Evolutionary conservation across 37 sponge, comb jelly and placozoan genomes (phyloP).

Genomic region (Ianthella basta): DNA sequence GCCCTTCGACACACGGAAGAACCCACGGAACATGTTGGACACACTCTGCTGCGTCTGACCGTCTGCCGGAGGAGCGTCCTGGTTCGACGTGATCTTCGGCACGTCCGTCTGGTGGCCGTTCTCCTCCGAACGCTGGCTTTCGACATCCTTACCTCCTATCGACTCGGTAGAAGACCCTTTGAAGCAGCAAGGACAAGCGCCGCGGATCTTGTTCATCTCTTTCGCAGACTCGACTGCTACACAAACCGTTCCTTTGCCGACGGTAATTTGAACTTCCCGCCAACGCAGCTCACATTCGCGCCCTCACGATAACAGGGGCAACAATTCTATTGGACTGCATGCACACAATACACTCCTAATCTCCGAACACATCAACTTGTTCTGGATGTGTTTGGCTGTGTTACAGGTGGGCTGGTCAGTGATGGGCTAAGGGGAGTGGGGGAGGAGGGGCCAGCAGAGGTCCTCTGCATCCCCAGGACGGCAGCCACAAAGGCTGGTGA

Average conservation of each 20-base stretch:
- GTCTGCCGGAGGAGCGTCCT: not conserved
- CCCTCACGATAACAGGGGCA: too few species aligned
- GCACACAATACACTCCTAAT: too few species aligned
- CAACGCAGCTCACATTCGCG: too few species aligned
- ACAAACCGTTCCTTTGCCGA: slow-evolving; percentile 19
- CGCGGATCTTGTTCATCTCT: too few species aligned
- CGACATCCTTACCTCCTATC: too few species aligned
- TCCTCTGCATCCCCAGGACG: not conserved
- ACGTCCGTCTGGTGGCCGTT: slow-evolving; percentile 3
- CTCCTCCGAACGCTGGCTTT: too few species aligned
- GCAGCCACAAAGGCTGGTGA: not conserved
- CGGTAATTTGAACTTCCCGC: not conserved
- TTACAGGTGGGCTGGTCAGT: slow-evolving; percentile 17
- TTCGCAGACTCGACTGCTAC: too few species aligned
- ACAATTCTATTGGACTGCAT: too few species aligned
- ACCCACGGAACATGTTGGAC: slow-evolving; percentile 9
- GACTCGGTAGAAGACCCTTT: too few species aligned
- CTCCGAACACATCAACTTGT: too few species aligned
- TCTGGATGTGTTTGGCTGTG: not conserved
- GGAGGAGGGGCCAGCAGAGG: not conserved
- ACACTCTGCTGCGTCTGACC: not conserved
- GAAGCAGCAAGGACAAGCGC: too few species aligned
- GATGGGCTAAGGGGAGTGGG: slow-evolving; percentile 5
- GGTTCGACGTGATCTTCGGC: slow-evolving; percentile 18
- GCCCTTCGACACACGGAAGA: slow-evolving; percentile 48